phyloP scores from a whole-genome alignment of 2,888 invertebrate genomes.

The Dynastes grantii region DNA sequence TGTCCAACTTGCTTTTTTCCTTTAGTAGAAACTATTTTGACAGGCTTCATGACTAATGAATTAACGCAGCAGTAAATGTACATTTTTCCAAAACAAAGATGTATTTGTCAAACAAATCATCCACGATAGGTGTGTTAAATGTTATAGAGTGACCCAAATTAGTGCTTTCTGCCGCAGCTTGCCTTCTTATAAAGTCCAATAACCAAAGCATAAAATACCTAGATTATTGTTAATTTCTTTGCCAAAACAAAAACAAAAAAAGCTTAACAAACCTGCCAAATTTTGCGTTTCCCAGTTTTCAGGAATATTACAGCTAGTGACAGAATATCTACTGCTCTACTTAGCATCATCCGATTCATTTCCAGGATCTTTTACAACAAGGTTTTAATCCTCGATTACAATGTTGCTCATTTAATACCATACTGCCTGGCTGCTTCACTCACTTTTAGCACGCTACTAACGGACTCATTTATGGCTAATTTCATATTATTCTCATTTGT shows the following conservation, averaged over 20 bases:
- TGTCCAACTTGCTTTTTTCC: neutral
- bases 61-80: neutral
- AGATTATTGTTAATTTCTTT: neutral
- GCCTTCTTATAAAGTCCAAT: neutral
- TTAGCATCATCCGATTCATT: too few relatives aligned
- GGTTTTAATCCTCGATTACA: neutral
- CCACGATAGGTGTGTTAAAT: neutral
- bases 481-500: too few relatives aligned
- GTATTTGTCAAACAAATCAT: conserved; percentile 4
- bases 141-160: too few relatives aligned
- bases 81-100: neutral
- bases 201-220: neutral
- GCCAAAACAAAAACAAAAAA: neutral
- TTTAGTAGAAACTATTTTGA: neutral
- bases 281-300: neutral
- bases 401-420: neutral
- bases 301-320: neutral
- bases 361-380: neutral
- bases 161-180: neutral
- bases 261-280: neutral
- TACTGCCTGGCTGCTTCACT: neutral
- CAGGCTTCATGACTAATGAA: neutral
- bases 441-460: neutral
- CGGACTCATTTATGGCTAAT: too few relatives aligned
- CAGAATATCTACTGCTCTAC: neutral